Base-by-base conservation (phyloP, 2,797 vertebrate genomes). In the Cryptoprocta ferox region DNA sequence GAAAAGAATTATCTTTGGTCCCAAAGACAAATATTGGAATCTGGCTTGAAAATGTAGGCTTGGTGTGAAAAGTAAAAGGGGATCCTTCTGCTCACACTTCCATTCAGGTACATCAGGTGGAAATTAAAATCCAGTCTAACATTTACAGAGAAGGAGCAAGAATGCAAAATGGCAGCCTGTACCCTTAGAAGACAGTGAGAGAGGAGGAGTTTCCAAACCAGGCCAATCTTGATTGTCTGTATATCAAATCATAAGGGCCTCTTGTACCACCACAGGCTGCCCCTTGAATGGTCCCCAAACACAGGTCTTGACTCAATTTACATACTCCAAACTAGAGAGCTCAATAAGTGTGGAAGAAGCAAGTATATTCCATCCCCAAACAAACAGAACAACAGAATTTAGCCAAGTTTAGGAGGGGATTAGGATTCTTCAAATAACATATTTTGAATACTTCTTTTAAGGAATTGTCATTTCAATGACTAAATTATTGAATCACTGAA, bases 71-170 rank as follows among this genome's bases (percentile, higher is more conserved):
- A n/a, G 66, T 42, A 63, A 91, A 56, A 79, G 28, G 5, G 26
- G 48, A 15, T 11, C 4, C 21, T 75, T 13, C 13, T 59, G 32
- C 12, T 95, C 11, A 42, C 11, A 45, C 30, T 89, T 95, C 53
- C 56, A 81, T 68, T 96, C 37, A 32, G 6, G 45, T 83, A 0
- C 35, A 37, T 24, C 5, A 30, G 7, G 50, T 35, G 84, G 78
- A 92, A 96, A 88, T 81, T 92, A 88, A 90, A 96, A 81, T n/a
- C 84, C 63, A 71, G n/a, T 50, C 24, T 70, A 68, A 82, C 65
- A 66, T 73, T 95, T 93, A 78, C 39, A 91, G 73, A 86, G 32
- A 82, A 91, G 66, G n/a, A 83, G 26, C 28, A 70, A 95, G 53
- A 26, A 10, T 75, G 35, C 24, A 37, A 68, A 85, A 48, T 14